Base-by-base conservation (phyloP, 2,797 vertebrate species). In the Chromobotia macracanthus region DNA sequence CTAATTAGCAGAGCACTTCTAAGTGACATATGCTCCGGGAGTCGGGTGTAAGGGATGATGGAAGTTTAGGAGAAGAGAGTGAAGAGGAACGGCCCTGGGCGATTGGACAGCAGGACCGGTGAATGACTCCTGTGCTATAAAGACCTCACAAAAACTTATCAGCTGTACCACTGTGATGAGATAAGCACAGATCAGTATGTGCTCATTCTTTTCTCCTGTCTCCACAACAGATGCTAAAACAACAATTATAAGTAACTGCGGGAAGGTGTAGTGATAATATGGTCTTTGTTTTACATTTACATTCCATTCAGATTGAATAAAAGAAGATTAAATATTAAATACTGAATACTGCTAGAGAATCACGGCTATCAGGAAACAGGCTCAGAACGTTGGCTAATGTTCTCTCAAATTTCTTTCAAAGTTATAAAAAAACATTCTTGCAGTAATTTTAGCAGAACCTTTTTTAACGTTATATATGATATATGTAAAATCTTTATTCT, bases 1-100 rank as follows among this genome's bases (percentile, higher is more conserved):
- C 83, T 88, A 87, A 87, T 89, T 87, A 89, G 85, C 71, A 79
- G 82, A 79, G 80, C 76, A 63, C 84, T 85, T 78, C 77, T 65
- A 73, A 74, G 75, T 86, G 85, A 84, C 87, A 87, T 89, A 87
- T 87, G 87, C 83, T 87, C 79, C 73, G 80, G 70, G 63, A 82
- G 76, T 75, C 69, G 19, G 77, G 68, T 50, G 80, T 65, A 60
- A 80, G 66, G 35, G 58, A 82, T 64, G 75, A 72, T 44, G 10
- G 13, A 82, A 70, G 71, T 72, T 50, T 38, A 41, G 50, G 84
- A 80, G 51, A 77, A 81, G 72, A 72, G 75, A 75, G 71, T 73
- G 46, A 66, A 77, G 73, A 72, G 76, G 81, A 74, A 82, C 31
- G 16, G 84, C 85, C 83, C 66, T 50, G 31, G 82, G 85, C 77